Evolutionary conservation across 2,113 vertebrate genomes (phyloP).

Genomic region (Ailurus styani): DNA sequence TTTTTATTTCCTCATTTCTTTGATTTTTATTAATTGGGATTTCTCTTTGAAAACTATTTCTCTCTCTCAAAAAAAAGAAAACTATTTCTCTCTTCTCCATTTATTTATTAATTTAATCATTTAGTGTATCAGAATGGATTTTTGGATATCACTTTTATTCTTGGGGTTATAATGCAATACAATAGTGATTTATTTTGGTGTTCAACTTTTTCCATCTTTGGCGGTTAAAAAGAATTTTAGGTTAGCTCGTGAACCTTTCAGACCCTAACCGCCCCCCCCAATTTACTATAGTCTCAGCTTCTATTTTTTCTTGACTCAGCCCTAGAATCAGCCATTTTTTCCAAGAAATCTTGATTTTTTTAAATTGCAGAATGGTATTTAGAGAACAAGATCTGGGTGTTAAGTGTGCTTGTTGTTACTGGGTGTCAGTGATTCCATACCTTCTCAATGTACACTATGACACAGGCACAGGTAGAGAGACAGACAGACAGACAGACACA

Average conservation of each 20-base stretch:
- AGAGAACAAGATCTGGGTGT: neutral
- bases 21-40: neutral
- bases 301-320: neutral
- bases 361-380: neutral
- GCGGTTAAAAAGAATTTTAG: neutral
- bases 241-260: neutral
- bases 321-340: neutral
- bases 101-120: neutral
- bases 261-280: neutral
- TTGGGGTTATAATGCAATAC: neutral
- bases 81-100: neutral
- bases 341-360: neutral
- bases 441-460: rapidly evolving
- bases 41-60: neutral
- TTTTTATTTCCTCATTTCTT: neutral
- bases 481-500: rapidly evolving
- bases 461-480: too few species aligned
- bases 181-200: neutral
- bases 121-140: neutral
- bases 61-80: too few species aligned
- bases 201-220: rapidly evolving
- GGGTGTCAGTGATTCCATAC: rapidly evolving
- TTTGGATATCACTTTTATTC: neutral
- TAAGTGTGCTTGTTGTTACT: too few species aligned
- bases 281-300: neutral